Percentiles rank a stretch among this genome's conserved stretches.
Evolutionary conservation across 2,113 vertebrate species (phyloP).

Genomic region (Sphyrna mokarran): DNA sequence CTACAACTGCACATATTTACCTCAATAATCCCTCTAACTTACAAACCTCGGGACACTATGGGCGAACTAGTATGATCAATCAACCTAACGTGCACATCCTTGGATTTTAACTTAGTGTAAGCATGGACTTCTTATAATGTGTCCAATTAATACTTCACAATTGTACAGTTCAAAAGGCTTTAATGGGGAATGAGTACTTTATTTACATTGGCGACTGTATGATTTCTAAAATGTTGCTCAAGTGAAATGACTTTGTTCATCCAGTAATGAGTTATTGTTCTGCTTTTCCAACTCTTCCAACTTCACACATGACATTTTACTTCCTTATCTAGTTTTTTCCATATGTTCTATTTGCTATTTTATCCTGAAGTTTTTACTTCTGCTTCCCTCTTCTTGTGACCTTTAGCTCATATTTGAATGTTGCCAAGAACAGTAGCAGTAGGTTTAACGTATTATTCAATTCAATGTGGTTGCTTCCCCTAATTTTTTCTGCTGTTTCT

Average conservation of each 20-base stretch:
- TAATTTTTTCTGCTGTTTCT: background rate
- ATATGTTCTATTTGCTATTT: background rate
- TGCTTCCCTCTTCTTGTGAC: conserved; percentile 26
- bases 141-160: background rate
- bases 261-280: conserved; percentile 14
- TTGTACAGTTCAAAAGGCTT: background rate
- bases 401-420: background rate
- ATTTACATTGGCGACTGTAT: background rate
- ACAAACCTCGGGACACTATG: too few species aligned
- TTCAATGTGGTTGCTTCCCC: background rate
- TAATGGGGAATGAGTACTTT: background rate
- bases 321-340: conserved; percentile 26
- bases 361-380: conserved; percentile 31
- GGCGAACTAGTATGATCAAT: too few species aligned
- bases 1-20: too few species aligned
- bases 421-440: conserved; percentile 12
- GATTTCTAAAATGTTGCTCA: background rate
- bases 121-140: background rate
- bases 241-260: background rate
- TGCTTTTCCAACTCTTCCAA: conserved; percentile 27
- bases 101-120: background rate
- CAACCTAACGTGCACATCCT: too few species aligned
- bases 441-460: background rate
- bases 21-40: too few species aligned
- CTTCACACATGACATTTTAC: conserved; percentile 5